Percentiles rank a stretch among this genome's conserved stretches.
phyloP scores from a whole-genome alignment of 2,888 invertebrate species.

The Hartigia nigra region DNA sequence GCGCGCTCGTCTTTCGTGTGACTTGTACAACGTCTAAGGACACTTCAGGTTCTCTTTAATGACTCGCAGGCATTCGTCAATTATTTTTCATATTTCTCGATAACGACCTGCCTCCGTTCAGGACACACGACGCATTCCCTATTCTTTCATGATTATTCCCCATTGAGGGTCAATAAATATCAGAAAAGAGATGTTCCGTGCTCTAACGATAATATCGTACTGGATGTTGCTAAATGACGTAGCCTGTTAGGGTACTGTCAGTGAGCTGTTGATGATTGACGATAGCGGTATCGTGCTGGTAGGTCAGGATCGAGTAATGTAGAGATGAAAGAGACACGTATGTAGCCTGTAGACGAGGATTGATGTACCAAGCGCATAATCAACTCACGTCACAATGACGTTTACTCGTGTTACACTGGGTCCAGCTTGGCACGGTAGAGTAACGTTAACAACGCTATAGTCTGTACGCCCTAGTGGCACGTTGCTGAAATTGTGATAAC shows the following conservation, averaged over 20 bases:
- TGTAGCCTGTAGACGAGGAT: slow-evolving; percentile 6
- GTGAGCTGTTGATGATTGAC: background rate
- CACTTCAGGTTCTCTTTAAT: slow-evolving; percentile 4
- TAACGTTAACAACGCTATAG: background rate
- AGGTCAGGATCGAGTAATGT: background rate
- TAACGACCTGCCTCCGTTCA: background rate
- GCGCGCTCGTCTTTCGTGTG: slow-evolving; percentile 4
- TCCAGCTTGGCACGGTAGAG: background rate
- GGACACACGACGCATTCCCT: background rate
- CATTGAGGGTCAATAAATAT: background rate
- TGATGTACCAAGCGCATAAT: slow-evolving; percentile 29
- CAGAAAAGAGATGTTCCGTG: background rate
- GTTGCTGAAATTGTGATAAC: slow-evolving; percentile 38
- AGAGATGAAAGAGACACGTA: background rate
- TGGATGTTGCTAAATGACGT: background rate
- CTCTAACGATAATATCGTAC: background rate
- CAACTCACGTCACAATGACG: slow-evolving; percentile 43
- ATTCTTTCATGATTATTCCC: background rate
- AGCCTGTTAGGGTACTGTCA: background rate
- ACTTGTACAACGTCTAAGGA: background rate
- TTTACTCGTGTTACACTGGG: slow-evolving; percentile 12
- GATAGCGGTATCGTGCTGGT: background rate
- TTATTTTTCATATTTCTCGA: background rate
- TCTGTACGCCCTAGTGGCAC: slow-evolving; percentile 12
- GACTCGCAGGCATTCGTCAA: background rate